Conservation (phyloP, 2,113 vertebrate species). For the Strigops habroptila region DNA sequence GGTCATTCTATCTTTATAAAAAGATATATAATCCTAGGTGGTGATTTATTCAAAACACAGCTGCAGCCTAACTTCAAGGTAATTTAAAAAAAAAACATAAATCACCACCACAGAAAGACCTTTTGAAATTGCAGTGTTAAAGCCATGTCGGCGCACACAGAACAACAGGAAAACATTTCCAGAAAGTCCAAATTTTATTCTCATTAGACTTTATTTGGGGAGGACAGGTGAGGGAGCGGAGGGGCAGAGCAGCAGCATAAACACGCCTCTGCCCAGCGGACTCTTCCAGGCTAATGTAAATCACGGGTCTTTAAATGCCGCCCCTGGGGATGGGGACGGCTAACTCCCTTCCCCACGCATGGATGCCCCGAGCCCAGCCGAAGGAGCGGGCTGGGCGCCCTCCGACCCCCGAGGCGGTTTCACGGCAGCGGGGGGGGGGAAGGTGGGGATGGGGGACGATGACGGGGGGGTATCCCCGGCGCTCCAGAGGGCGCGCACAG, state of each 20-base stretch:
- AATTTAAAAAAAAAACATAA: not conserved
- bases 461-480: not conserved
- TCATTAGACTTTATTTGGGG: not conserved
- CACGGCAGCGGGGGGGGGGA: not conserved
- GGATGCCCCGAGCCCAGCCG: not conserved
- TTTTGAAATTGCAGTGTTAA: not conserved
- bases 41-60: constrained; percentile 54
- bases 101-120: not conserved
- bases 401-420: not conserved
- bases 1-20: constrained; percentile 37
- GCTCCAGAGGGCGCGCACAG: not conserved
- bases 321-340: too few relatives aligned
- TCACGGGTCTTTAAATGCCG: not conserved
- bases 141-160: not conserved
- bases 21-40: constrained; percentile 36
- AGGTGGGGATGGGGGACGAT: too few relatives aligned
- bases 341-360: rapidly evolving
- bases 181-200: constrained; percentile 24
- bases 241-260: not conserved
- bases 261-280: not conserved
- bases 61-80: constrained; percentile 26
- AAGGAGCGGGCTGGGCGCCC: not conserved
- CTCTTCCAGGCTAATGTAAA: not conserved
- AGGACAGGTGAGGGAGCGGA: not conserved
- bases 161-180: constrained; percentile 2